phyloP scores from a whole-genome alignment of 2,888 invertebrate species.

The Mythimna vitellina region DNA sequence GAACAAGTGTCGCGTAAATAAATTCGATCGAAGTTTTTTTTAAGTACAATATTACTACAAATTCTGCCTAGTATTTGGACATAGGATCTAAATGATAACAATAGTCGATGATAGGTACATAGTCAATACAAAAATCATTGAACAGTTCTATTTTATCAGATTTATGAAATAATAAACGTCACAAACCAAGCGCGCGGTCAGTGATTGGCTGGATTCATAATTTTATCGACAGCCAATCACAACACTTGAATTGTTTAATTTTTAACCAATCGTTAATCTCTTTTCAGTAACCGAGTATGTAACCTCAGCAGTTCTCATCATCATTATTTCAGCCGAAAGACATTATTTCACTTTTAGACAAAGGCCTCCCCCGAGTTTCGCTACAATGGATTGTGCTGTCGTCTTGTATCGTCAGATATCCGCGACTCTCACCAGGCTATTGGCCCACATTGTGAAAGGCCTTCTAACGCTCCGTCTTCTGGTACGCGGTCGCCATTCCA shows the following conservation, averaged over 20 bases:
- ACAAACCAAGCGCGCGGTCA: background rate
- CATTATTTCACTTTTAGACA: too few relatives aligned
- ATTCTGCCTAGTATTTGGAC: conserved; percentile 41
- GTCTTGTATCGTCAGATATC: too few relatives aligned
- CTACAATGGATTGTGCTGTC: too few relatives aligned
- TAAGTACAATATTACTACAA: conserved; percentile 25
- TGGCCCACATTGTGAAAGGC: too few relatives aligned
- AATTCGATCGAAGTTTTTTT: conserved; percentile 16
- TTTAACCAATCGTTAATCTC: background rate
- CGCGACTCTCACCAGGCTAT: too few relatives aligned
- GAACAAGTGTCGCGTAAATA: conserved; percentile 56
- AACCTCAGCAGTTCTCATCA: background rate
- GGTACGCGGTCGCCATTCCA: too few relatives aligned
- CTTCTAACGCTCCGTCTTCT: too few relatives aligned
- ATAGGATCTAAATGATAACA: background rate
- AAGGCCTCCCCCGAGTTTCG: too few relatives aligned
- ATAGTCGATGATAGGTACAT: conserved; percentile 10
- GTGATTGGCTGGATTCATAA: background rate
- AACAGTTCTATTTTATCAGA: background rate
- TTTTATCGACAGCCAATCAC: background rate
- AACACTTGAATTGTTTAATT: too few relatives aligned
- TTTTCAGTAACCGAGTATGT: too few relatives aligned
- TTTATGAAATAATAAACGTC: background rate
- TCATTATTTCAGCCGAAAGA: too few relatives aligned
- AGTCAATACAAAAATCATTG: background rate